Base-by-base conservation (phyloP, 2,888 invertebrate genomes). In the Margaritifera margaritifera region DNA sequence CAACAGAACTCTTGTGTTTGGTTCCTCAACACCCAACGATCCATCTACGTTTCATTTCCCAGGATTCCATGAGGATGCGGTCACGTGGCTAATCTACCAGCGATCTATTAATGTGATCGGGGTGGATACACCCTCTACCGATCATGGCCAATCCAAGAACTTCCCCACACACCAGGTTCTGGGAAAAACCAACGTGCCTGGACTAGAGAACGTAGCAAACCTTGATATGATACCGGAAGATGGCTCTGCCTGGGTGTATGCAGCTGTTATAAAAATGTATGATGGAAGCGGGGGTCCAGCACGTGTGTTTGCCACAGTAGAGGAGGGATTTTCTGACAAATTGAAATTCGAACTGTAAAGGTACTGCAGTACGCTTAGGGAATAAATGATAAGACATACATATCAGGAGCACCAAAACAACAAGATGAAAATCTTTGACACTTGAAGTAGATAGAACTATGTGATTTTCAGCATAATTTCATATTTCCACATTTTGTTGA, bases 61-160 rank as follows among this genome's bases (percentile, higher is more conserved):
- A n/a, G 85, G 81, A n/a, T 80, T 93, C 58, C 92, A 92, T 59
- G 91, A 90, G 77, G 92, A 92, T 60, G 92, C 93, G 25, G 93
- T 93, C 0, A 88, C 92, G 67, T 93, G 93, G 92, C 91, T 94
- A 72, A 91, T 91, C 0, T 87, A 92, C 59, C 59, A 81, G 53
- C 90, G 83, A 11, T 60, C 69, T 15, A 63, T 91, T 15, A 91
- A 92, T 75, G 92, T 94, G 71, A 91, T 93, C 3, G 94, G 94
- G 0, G 92, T 94, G 1, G 94, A 94, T 85, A 92, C 93, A 0
- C 92, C 93, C 0, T 93, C 93, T 15, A 88, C 92, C 2, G 94
- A 94, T 87, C 90, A 91, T 0, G 92, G 93, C 77, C 79, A 87
- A 82, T 87, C 91, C 82, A 72, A 80, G 83, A 84, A 89, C 27